Base-by-base conservation (phyloP, 2,888 invertebrate species). In the Andrena bucephala region DNA sequence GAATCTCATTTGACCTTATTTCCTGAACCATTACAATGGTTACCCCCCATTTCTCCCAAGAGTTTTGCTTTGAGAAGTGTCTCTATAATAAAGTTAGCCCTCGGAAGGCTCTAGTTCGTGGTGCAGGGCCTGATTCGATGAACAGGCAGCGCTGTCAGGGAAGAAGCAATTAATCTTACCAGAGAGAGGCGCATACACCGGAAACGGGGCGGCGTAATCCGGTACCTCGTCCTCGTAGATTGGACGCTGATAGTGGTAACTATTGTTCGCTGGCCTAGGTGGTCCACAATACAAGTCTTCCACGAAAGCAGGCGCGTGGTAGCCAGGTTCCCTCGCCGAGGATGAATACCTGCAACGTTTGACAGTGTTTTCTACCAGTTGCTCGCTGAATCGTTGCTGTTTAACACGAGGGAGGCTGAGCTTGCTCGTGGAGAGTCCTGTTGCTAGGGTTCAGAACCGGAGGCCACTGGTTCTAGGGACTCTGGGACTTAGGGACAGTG, bases 181-280 rank as follows among this genome's bases (percentile, higher is more conserved):
- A 75, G 93, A 89, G 84, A 92, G 88, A 82, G 92, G 93, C 72
- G 92, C 87, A 81, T 92, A 93, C 75, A 92, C 88, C 75, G 92
- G 92, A 86, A 87, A 83, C 50, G 92, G 88, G 59, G 92, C 89
- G 52, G 89, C 89, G 83, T 92, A 92, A 79, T 90, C 90, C 72
- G 90, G 85, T 77, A 88, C 87, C 81, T 90, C 90, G 71, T 92
- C 92, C 85, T 94, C 93, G 87, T 93, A 93, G 85, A 92, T 92
- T 59, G 93, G 91, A 68, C 90, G 87, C 42, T 92, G 93, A 89
- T 92, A 92, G 84, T 91, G 89, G 77, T 89, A 90, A 74, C 81
- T 78, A 84, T 83, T 89, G 86, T 85, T 87, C 66, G 83, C 70
- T 77, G 85, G 88, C 68, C 86, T 91, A 74, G 89, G 80, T 78